Percentiles rank a stretch among this genome's conserved stretches.
phyloP scores from a whole-genome alignment of 2,113 vertebrate species.

The Alligator sinensis region DNA sequence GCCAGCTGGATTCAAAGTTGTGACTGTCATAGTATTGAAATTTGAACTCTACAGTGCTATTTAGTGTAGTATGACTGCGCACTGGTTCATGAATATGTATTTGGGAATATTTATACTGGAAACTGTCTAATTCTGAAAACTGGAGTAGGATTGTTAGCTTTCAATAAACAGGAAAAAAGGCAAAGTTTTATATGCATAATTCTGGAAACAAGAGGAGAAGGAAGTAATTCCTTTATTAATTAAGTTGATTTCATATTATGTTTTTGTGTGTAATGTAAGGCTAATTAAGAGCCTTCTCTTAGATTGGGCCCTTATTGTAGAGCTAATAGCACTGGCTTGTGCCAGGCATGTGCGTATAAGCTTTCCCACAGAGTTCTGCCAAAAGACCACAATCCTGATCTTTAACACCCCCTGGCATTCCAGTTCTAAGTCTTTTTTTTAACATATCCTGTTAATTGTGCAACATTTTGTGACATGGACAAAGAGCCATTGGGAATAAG shows the following conservation, averaged over 20 bases:
- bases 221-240: constrained; percentile 19
- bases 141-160: not conserved
- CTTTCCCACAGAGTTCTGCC: constrained; percentile 5
- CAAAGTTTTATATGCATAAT: not conserved
- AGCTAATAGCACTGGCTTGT: not conserved
- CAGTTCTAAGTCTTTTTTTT: not conserved
- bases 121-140: not conserved
- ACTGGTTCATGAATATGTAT: not conserved
- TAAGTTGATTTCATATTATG: constrained; percentile 50
- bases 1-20: constrained; percentile 2
- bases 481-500: not conserved
- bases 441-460: accelerated
- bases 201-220: constrained; percentile 2
- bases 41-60: not conserved
- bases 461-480: not conserved
- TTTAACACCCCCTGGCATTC: not conserved
- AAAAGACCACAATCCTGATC: not conserved
- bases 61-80: not conserved
- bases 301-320: not conserved
- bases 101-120: not conserved
- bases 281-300: constrained; percentile 39
- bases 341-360: not conserved
- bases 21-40: not conserved
- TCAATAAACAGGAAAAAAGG: not conserved
- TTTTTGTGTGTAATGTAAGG: constrained; percentile 9